Conservation (phyloP, 2,113 vertebrate genomes). For the Urocitellus parryii region DNA sequence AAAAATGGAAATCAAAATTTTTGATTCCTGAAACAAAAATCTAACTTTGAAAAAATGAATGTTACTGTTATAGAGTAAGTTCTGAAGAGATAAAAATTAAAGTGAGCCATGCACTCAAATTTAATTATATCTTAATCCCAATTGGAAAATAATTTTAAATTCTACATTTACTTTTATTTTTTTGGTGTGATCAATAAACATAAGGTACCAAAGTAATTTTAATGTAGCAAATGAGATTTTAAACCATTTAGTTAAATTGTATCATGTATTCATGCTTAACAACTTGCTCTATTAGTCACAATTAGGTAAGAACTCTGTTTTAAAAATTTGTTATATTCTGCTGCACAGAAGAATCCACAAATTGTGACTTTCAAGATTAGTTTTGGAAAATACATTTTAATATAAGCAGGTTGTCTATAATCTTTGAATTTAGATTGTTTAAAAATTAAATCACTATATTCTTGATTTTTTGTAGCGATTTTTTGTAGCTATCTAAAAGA, state of each 20-base stretch:
- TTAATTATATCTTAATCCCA: background rate
- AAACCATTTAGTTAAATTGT: slow-evolving; percentile 28
- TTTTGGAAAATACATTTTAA: slow-evolving; percentile 46
- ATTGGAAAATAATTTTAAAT: slow-evolving; percentile 29
- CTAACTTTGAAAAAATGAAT: slow-evolving; percentile 2
- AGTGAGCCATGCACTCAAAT: background rate
- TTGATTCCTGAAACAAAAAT: background rate
- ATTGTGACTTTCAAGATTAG: slow-evolving; percentile 3
- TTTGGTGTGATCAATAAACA: background rate
- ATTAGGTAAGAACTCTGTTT: background rate
- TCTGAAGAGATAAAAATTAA: background rate
- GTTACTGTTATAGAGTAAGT: slow-evolving; percentile 17
- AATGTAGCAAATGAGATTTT: background rate
- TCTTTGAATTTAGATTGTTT: slow-evolving; percentile 49
- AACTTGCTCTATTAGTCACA: background rate
- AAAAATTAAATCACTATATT: slow-evolving; percentile 54
- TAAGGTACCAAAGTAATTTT: background rate
- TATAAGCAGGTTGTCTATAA: background rate
- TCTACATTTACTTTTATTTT: background rate
- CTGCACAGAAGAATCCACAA: background rate
- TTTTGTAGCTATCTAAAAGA: slow-evolving; percentile 6
- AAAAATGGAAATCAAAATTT: background rate
- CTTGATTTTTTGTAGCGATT: slow-evolving; percentile 3
- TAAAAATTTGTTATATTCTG: slow-evolving; percentile 23
- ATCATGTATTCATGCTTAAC: background rate